Conservation (phyloP, 2,113 vertebrate genomes). For the Gnathonemus longibarbis region DNA sequence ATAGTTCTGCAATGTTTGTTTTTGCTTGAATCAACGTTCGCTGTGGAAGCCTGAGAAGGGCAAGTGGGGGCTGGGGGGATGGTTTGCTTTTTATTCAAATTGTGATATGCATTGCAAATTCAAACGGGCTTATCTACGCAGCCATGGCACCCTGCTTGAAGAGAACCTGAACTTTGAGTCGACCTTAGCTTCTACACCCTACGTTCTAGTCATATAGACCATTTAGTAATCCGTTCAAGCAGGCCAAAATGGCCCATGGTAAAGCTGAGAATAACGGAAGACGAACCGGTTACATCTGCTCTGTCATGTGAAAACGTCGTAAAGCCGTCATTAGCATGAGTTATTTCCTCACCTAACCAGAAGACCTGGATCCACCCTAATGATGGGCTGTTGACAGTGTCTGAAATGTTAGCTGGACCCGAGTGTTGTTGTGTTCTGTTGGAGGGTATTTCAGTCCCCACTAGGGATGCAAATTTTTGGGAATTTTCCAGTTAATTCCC, state of each 20-base stretch:
- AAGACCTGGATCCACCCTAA: background rate
- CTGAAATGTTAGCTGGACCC: background rate
- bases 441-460: background rate
- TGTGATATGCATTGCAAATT: slow-evolving; percentile 57
- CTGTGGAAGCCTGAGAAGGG: background rate
- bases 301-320: background rate
- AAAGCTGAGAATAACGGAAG: background rate
- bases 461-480: too few relatives aligned
- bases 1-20: background rate
- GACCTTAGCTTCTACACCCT: background rate
- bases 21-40: background rate
- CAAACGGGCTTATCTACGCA: slow-evolving; percentile 49
- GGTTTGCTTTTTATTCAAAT: slow-evolving; percentile 51
- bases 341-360: background rate
- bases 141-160: background rate
- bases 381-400: background rate
- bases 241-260: background rate
- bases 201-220: background rate
- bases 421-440: background rate
- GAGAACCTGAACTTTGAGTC: background rate
- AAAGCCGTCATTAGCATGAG: background rate
- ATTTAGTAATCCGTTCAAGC: too few relatives aligned
- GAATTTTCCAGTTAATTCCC: too few relatives aligned
- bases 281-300: background rate
- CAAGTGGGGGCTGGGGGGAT: slow-evolving; percentile 16